Base-by-base conservation (phyloP, 2,888 invertebrate species). In the Steinernema carpocapsae region DNA sequence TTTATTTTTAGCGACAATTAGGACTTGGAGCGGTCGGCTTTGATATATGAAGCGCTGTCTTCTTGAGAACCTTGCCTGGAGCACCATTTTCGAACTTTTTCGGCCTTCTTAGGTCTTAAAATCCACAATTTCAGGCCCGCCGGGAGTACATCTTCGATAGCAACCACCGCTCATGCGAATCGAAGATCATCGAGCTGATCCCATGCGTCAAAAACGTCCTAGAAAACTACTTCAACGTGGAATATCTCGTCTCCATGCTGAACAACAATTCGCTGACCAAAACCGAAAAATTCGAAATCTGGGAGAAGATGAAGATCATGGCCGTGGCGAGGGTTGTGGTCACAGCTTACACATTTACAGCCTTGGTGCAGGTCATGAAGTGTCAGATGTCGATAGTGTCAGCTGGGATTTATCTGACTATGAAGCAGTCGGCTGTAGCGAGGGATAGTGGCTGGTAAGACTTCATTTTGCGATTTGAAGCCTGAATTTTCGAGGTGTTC, bases 361-460 rank as follows among this genome's bases (percentile, higher is more conserved):
- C 56, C 17, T 26, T 56, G 22, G 56, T 56, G 2, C 56, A 56
- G 24, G 56, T 56, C 1, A 56, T 56, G 56, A 56, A 56, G 56
- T 56, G 56, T 26, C 56, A 56, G 56, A 56, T 56, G 56, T 56
- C 56, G 6, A 56, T 56, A 7, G 56, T 56, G 3, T 56, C 56
- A 22, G 56, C 56, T 19, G 56, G 56, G 7, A 56, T 56, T 26
- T 56, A 56, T 26, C 4, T 10, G 6, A 56, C 56, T 6, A 56
- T 56, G 56, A 22, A 56, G 26, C 22, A 19, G 10, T 7, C 14
- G 6, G 51, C 56, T 56, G 19, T 4, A 17, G 24, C 56, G 12
- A 10, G 22, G 17, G 6, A 10, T 26, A 26, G 26, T 19, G 56
- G 56, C 22, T 56, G 56, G 56, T 56, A 56, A 10, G 56, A 7